Evolutionary conservation across 2,888 invertebrate species (phyloP), one percentile per base, ranked within the genome.

Genomic region (Thera britannica): DNA sequence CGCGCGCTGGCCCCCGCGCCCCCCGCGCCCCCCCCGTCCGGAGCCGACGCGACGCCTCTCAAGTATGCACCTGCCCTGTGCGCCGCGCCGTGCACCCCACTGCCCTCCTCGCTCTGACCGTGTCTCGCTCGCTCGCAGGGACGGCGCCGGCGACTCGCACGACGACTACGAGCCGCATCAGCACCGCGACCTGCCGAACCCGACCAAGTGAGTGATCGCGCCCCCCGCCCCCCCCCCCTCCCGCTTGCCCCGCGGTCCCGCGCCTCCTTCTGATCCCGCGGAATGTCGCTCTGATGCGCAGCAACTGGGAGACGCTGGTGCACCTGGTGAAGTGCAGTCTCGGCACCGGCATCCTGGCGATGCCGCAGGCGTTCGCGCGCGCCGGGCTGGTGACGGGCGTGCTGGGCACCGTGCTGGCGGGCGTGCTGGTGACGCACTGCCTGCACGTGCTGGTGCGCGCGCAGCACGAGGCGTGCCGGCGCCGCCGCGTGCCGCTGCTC

Each of bases 311-410:
- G 85, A 97, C 98, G 0, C 90, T 98, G 76, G 95, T 98, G 76
- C 98, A 98, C 83, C 91, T 99, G 78, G 92, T 99, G 62, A 99
- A 98, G 86, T 98, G 98, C 75, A 97, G 98, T 82, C 93, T 99
- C 68, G 99, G 99, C 1, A 98, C 98, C 0, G 99, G 99, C 0
- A 97, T 98, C 75, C 91, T 99, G 73, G 98, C 98, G 7, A 97
- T 99, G 97, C 99, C 99, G 6, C 96, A 97, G 81, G 98, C 98
- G n/a, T 97, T 98, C 87, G 95, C 95, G 75, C 96, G 98, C 84
- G 95, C 98, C 3, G 99, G 99, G 0, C 94, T 98, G 54, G 87
- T 96, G 72, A 96, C 96, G 36, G 98, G 98, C 8, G 90, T 96
- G 46, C 86, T 97, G 57, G 96, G 96, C n/a, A 96, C 98, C 0